Evolutionary conservation across 2,888 invertebrate genomes (phyloP), one percentile per base, ranked within the genome.

Genomic region (Drosophila seclusa): DNA sequence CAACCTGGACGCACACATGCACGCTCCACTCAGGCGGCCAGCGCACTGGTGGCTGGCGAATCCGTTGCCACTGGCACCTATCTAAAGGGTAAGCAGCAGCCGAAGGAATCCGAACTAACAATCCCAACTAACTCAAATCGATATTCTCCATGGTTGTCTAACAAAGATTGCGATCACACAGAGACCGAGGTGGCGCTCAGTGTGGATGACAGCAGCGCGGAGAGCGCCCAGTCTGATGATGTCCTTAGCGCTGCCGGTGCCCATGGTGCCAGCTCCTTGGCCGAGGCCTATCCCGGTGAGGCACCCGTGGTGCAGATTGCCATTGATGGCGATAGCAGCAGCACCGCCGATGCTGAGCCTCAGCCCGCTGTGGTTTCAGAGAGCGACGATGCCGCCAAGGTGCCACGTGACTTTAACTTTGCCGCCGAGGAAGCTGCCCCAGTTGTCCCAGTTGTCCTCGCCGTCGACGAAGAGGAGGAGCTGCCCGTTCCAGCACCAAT

Each of bases 31-130:
- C 91, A 91, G 73, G 92, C 87, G 18, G 92, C 93, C 60, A 89
- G 91, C 55, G 93, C 92, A n/a, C 89, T 91, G 60, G 93, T 92
- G n/a, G 90, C 92, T 72, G 93, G 92, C 10, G 92, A 92, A 53
- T 87, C 91, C 38, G 91, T 92, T 57, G 92, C 92, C 70, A 91
- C 93, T 64, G 91, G 92, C 79, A 92, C 92, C 63, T 92, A 91
- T 78, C 78, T 93, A 65, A 87, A 91, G 83, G 92, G 93, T 93
- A 89, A 89, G 87, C 73, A 27, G 31, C 29, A n/a, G 21, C 38
- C 49, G 27, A 10, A 11, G 7, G 11, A 18, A 10, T 6, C 24
- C 32, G 40, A 31, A 57, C 65, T 54, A 76, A 76, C 68, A 55
- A 24, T 57, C 61, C 69, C 62, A 57, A 57, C 62, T 69, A 61